A percentile compares a stretch with the other conserved stretches of the same genome.
Conservation (phyloP, 2,113 vertebrate species). For the Zapus hudsonius region DNA sequence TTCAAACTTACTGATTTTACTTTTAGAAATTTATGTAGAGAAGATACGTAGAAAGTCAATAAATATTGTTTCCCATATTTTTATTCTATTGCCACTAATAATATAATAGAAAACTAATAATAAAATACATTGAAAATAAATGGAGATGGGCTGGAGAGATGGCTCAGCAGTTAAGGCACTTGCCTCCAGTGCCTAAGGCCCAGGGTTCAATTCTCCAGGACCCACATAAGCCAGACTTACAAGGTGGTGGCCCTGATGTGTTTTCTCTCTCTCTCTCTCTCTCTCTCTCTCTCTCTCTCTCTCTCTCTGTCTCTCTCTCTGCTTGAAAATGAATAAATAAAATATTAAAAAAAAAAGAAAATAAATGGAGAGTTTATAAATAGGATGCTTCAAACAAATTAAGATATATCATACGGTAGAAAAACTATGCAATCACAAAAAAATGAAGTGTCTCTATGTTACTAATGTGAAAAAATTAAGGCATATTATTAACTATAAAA, state of each 20-base stretch:
- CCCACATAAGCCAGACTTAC: no score
- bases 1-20: not conserved
- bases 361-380: slow-evolving; percentile 33
- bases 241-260: no score
- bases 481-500: slow-evolving; percentile 10
- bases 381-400: not conserved
- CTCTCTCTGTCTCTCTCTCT: no score
- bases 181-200: no score
- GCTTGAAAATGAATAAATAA: no score
- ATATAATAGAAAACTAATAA: not conserved
- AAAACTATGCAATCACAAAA: slow-evolving; percentile 45
- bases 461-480: slow-evolving; percentile 19
- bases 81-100: slow-evolving; percentile 16
- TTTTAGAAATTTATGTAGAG: slow-evolving; percentile 30
- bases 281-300: no score
- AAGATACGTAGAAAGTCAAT: slow-evolving; percentile 16
- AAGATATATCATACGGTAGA: not conserved
- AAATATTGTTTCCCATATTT: not conserved
- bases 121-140: slow-evolving; percentile 28
- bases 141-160: no score
- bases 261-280: no score
- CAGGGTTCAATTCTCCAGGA: no score
- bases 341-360: slow-evolving; percentile 10
- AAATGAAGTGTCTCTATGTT: not conserved
- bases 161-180: no score